Base-by-base conservation (phyloP, 1,140 invertebrate species). In the Lepeophtheirus salmonis region DNA sequence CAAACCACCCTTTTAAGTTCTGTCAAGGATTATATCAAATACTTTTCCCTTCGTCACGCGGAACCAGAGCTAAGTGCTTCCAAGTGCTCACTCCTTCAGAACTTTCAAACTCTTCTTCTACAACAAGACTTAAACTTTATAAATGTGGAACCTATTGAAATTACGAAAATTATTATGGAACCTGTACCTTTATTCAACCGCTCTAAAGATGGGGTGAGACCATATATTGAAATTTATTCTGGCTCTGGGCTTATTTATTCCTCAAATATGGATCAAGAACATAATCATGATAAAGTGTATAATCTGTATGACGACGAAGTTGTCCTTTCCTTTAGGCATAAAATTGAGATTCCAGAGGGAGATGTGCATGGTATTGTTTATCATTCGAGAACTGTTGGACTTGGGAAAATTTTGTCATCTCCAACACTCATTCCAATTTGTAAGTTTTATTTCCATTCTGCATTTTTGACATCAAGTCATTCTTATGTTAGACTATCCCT, bases 261-360 rank as follows among this genome's bases (percentile, higher is more conserved):
- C n/a, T 41, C 30, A 41, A n/a, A n/a, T 10, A 41, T 6, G 6
- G 30, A 41, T n/a, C n/a, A 6, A 10, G 30, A 41, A n/a, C 30
- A 41, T 41, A 41, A 41, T 41, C 30, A 41, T 10, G 30, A 41
- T 41, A 6, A n/a, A 12, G 4, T 56, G 6, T 56, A 6, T 20
- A 56, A 6, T 25, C n/a, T 14, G 12, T 56, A 56, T 56, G 54
- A 56, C 22, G 54, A 25, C 6, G 54, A 56, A 56, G 23, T 24
- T 56, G 23, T 56, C 14, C 21, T 56, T 6, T 18, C n/a, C n/a
- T 18, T 56, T n/a, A 21, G 22, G n/a, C 4, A 18, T 20, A 56
- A 56, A 24, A 25, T 56, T 6, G 54, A 20, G 14, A 41, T 41
- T n/a, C 30, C 30, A 41, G 6, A 6, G n/a, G 54, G 54, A 14